Conservation (phyloP, 2,888 invertebrate species). For the Aradus depressus region DNA sequence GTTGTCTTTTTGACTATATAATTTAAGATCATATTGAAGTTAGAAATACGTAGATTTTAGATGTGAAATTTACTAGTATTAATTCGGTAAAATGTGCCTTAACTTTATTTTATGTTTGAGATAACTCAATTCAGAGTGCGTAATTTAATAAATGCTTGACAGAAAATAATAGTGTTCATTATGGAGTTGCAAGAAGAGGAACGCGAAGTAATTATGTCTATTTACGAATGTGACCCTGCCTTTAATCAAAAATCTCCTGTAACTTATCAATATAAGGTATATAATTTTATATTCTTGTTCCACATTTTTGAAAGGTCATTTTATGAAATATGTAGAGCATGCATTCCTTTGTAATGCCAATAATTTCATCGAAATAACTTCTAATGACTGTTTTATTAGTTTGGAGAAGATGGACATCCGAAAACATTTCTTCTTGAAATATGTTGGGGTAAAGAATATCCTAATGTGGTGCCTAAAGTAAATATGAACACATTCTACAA, state of each 20-base stretch:
- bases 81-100: no score
- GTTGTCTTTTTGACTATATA: no score
- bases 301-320: slow-evolving; percentile 7
- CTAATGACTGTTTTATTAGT: slow-evolving; percentile 44
- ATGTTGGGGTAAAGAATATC: slow-evolving; percentile 76
- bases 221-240: slow-evolving; percentile 83
- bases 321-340: neutral
- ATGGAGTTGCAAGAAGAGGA: slow-evolving; percentile 80
- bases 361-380: neutral
- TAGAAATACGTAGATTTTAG: no score
- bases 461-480: slow-evolving; percentile 65
- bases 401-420: slow-evolving; percentile 61
- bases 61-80: no score
- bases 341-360: neutral
- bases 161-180: no score
- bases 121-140: no score
- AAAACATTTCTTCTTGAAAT: slow-evolving; percentile 82
- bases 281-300: no score
- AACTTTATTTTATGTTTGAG: no score
- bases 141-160: no score
- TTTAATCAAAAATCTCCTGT: slow-evolving; percentile 69
- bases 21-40: no score
- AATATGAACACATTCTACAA: slow-evolving; percentile 90
- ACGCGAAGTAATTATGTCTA: slow-evolving; percentile 78
- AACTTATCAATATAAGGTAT: slow-evolving; percentile 85